A percentile compares a stretch with the other conserved stretches of the same genome.
Conservation (phyloP, 2,113 vertebrate genomes). For the Poeciliopsis occidentalis region DNA sequence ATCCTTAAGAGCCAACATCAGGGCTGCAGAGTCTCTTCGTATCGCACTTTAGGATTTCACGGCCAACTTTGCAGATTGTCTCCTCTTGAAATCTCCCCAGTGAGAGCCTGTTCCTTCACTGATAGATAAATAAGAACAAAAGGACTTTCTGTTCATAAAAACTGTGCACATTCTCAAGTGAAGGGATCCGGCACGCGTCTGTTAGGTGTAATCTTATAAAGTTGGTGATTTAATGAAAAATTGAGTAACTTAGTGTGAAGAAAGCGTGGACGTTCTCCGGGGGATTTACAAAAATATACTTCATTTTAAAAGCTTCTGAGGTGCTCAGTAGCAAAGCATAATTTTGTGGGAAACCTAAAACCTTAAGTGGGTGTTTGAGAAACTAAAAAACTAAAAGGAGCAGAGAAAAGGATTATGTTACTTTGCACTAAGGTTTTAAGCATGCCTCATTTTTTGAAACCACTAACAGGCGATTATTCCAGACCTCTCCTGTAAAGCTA, state of each 20-base stretch:
- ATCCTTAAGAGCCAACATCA: slow-evolving; percentile 8
- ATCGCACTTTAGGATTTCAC: slow-evolving; percentile 23
- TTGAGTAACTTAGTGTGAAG: slow-evolving; percentile 17
- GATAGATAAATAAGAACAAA: slow-evolving; percentile 41
- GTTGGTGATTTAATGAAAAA: slow-evolving; percentile 24
- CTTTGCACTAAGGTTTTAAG: slow-evolving; percentile 7
- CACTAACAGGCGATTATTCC: neutral
- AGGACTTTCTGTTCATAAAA: slow-evolving; percentile 49
- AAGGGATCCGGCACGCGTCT: slow-evolving; percentile 24
- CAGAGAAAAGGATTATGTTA: neutral
- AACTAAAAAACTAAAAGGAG: slow-evolving; percentile 3
- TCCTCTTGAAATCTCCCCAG: slow-evolving; percentile 41
- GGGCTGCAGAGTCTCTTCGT: slow-evolving; percentile 40
- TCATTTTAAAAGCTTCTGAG: slow-evolving; percentile 18
- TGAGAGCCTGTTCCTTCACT: slow-evolving; percentile 40
- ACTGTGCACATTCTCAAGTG: slow-evolving; percentile 32
- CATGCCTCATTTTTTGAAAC: neutral
- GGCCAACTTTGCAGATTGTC: slow-evolving; percentile 28
- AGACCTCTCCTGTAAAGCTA: slow-evolving; percentile 33
- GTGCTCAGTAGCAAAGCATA: slow-evolving; percentile 11
- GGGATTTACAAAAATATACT: slow-evolving; percentile 7
- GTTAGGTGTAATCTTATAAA: slow-evolving; percentile 33
- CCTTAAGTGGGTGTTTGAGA: slow-evolving; percentile 36
- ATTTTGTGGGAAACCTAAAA: slow-evolving; percentile 30
- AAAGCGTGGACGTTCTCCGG: slow-evolving; percentile 26